A percentile compares a stretch with the other conserved stretches of the same genome.
Conservation (phyloP, 53 echinoderm and acorn worm genomes). For the Pentamera pediparva region DNA sequence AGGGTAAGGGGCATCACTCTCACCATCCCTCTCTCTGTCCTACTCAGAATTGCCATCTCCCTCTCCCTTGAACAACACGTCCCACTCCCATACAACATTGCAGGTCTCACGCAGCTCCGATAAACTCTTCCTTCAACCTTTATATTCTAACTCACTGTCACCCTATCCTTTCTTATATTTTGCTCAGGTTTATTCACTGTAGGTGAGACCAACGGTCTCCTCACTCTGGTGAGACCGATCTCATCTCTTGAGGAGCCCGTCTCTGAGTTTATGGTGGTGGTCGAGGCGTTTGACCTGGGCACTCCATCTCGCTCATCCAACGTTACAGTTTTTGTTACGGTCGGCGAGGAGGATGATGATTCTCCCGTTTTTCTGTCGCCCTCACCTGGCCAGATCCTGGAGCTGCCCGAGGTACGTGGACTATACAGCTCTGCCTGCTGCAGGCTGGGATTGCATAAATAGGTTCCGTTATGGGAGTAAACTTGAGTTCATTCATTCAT, state of each 20-base stretch:
- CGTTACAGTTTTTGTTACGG: conserved; percentile 31
- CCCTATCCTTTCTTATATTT: neutral
- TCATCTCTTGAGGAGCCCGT: conserved; percentile 19
- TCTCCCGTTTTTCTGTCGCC: conserved; percentile 64
- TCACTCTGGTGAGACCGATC: conserved; percentile 43
- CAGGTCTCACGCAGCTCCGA: no score
- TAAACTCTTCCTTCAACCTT: neutral
- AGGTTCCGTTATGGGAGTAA: no score
- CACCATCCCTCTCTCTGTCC: no score
- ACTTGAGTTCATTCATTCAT: no score
- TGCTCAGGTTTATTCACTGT: conserved; percentile 15
- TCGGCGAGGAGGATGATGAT: conserved; percentile 61
- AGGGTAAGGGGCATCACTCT: no score
- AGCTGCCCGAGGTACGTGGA: conserved; percentile 64
- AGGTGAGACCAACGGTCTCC: conserved; percentile 33
- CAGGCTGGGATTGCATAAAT: no score
- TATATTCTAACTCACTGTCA: neutral
- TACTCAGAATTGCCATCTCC: no score
- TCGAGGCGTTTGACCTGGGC: conserved; percentile 55
- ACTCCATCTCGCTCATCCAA: conserved; percentile 33
- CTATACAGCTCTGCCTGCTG: no score
- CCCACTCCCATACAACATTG: no score
- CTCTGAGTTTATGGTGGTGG: conserved; percentile 46
- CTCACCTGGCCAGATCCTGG: conserved; percentile 31
- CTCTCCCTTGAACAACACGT: no score